A percentile compares a stretch with the other conserved stretches of the same genome.
These are phyloP conservation scores for Scarus forsteni DNA, from an alignment of 2,797 vertebrate genomes.

Conservation along the genomic window DNA sequence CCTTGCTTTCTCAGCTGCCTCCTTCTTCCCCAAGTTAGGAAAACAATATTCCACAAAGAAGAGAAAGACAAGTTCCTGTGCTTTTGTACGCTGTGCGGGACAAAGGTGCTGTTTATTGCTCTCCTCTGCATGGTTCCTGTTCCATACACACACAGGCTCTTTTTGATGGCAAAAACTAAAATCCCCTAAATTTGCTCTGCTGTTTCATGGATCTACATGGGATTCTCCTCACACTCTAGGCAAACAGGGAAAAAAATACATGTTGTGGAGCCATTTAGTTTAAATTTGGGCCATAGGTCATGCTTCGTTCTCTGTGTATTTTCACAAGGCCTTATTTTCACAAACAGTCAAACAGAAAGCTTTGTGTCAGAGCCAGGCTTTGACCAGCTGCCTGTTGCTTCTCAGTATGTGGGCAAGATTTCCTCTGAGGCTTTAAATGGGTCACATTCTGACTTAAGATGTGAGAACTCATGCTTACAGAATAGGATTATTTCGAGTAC, in stretches of 20 bases:
- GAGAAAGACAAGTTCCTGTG: constrained; percentile 67
- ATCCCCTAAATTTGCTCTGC: constrained; percentile 14
- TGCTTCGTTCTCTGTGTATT: constrained; percentile 41
- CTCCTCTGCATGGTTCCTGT: constrained; percentile 51
- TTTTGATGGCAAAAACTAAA: constrained; percentile 43
- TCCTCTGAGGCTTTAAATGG: constrained; percentile 69
- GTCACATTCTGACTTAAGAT: constrained; percentile 62
- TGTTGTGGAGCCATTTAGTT: constrained; percentile 20
- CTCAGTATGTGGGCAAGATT: constrained; percentile 62
- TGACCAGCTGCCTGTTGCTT: constrained; percentile 71
- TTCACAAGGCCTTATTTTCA: constrained; percentile 52
- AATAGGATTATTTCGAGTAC: constrained; percentile 42
- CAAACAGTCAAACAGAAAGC: constrained; percentile 38
- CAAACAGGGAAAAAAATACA: constrained; percentile 14
- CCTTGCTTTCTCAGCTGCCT: constrained; percentile 80
- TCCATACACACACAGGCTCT: constrained; percentile 27
- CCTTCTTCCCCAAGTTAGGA: constrained; percentile 60
- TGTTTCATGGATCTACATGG: constrained; percentile 5
- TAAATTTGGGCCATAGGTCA: constrained; percentile 44
- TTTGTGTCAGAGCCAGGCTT: constrained; percentile 46
- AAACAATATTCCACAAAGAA: constrained; percentile 73
- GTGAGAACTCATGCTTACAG: constrained; percentile 35
- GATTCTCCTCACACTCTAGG: constrained; percentile 9
- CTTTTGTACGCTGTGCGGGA: constrained; percentile 63
- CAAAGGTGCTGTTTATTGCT: constrained; percentile 72